Evolutionary conservation across 2,113 vertebrate genomes (phyloP).

Genomic region (Myotis davidii): DNA sequence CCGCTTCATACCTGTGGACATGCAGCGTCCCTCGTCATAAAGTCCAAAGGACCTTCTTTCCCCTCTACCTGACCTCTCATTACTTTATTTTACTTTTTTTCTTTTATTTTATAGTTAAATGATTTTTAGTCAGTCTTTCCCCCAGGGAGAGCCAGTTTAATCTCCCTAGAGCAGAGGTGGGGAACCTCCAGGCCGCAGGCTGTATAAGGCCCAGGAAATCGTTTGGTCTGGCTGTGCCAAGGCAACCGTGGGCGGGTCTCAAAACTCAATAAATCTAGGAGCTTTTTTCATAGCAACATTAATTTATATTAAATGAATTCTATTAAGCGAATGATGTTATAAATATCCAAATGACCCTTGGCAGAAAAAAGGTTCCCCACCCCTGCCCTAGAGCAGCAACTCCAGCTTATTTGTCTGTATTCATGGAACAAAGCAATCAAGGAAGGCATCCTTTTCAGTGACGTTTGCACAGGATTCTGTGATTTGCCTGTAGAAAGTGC

Average conservation of each 20-base stretch:
- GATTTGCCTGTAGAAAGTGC: not conserved
- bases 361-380: too few relatives aligned
- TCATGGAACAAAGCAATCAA: not conserved
- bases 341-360: too few relatives aligned
- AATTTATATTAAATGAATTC: too few relatives aligned
- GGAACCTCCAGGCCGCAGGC: too few relatives aligned
- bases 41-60: not conserved
- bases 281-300: too few relatives aligned
- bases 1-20: rapidly evolving
- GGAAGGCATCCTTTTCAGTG: not conserved
- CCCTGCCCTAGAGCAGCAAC: not conserved
- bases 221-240: too few relatives aligned
- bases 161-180: not conserved
- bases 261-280: too few relatives aligned
- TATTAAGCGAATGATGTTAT: too few relatives aligned
- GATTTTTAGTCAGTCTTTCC: not conserved
- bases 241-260: too few relatives aligned
- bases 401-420: not conserved
- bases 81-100: not conserved
- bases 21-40: rapidly evolving
- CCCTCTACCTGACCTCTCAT: not conserved
- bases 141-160: not conserved
- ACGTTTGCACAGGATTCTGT: not conserved
- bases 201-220: too few relatives aligned
- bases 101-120: not conserved